Evolutionary conservation across 2,113 vertebrate genomes (phyloP), one percentile per base, ranked within the genome.

Genomic region (Mesocricetus auratus): DNA sequence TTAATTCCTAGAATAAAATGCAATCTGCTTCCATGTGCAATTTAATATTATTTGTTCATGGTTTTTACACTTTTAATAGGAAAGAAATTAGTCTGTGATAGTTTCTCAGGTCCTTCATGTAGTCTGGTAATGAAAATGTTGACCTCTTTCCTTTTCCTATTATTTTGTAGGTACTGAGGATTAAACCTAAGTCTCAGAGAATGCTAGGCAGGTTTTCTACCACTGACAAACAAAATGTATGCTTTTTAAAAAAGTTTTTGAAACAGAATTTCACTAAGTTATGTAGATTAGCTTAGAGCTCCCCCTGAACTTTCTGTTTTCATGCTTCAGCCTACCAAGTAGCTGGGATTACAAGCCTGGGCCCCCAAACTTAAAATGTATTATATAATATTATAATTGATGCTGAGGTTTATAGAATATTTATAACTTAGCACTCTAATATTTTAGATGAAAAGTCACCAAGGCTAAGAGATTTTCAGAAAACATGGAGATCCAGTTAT

Each of bases 11-110:
- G 31, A 90, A 68, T 78, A 82, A 93, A 86, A 26, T 58, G 58
- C 68, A 53, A 78, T 19, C 19, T 36, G 79, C 0, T 62, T 1
- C 13, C 7, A 77, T 17, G 26, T 94, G 5, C 36, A 73, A 47
- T 82, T 93, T 86, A 39, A 58, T 95, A 39, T 21, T 96, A 66
- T 47, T 89, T 94, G 42, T 56, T 86, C 50, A 81, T 36, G 7
- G 92, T 60, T 60, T 82, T 95, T 93, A 86, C 11, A 74, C 71
- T 90, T 89, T 68, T 74, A 53, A 74, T 56, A 29, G 1, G 82
- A 33, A 10, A 16, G 16, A 75, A 12, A 26, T 73, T 85, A 39
- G 1, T 9, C 53, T 50, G 0, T 71, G 83, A 17, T 87, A 62
- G 87, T 12, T 22, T 92, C 26, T 86, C 19, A 5, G 53, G 9